Evolutionary conservation across 2,113 vertebrate species (phyloP), one percentile per base, ranked within the genome.

Genomic region (Poecilia latipinna): DNA sequence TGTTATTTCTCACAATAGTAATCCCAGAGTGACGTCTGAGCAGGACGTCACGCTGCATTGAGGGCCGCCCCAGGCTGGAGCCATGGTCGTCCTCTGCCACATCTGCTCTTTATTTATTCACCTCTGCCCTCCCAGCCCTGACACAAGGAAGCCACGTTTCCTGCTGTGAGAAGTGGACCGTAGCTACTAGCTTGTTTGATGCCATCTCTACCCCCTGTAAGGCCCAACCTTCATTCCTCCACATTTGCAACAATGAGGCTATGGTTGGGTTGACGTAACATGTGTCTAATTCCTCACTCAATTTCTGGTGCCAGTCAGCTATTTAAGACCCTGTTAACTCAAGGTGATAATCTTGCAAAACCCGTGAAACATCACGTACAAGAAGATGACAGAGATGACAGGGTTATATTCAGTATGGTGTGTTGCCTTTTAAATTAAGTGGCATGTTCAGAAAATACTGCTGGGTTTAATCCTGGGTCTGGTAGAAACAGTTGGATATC

Each of bases 101-200:
- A 93, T 94, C 91, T 92, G 89, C 24, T 57, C 22, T 57, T 57
- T 57, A 57, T 57, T 57, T 57, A 57, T n/a, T 78, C 86, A 92
- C 90, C 92, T 88, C 72, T 91, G 85, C 24, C 85, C 88, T 71
- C 74, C 44, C 65, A 61, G 64, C 64, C 57, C 42, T 37, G 63
- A 71, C 65, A 82, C 68, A 78, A 78, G 88, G 86, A 91, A 92
- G 77, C 80, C 86, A 71, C 82, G 80, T 78, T 92, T 94, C 93
- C 93, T 92, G 88, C 76, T 74, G 51, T 6, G 88, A 79, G 82
- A 68, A 7, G 61, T 6, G 28, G 48, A 78, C 42, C 57, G 66
- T 37, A 66, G 84, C 80, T 79, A 69, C 86, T 4, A 66, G 57
- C 89, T 87, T 37, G 77, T 92, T 88, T 82, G 86, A 90, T 51